Percentiles rank a stretch among this genome's conserved stretches.
phyloP scores from a whole-genome alignment of 1,140 invertebrate genomes.

The Lutraria rhynchaena region DNA sequence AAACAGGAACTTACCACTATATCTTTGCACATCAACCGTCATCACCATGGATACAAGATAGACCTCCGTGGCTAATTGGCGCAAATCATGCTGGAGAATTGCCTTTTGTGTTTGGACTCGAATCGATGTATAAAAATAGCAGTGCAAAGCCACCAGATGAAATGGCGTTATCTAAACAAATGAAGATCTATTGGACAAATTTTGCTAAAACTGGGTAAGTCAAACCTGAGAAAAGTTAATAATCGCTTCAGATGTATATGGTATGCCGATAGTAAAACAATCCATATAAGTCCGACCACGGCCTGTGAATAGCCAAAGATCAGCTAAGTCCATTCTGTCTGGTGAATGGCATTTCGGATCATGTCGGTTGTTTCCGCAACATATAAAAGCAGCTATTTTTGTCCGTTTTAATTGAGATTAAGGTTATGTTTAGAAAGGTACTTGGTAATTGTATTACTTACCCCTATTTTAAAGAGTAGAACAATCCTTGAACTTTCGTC shows the following conservation, averaged over 20 bases:
- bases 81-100: slow-evolving; percentile 65
- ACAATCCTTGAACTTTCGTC: too few species aligned
- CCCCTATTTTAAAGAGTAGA: too few species aligned
- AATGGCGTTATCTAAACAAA: slow-evolving; percentile 91
- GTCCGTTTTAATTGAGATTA: too few species aligned
- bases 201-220: slow-evolving; percentile 97
- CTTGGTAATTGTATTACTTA: too few species aligned
- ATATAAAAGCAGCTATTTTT: too few species aligned
- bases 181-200: slow-evolving; percentile 96
- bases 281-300: too few species aligned
- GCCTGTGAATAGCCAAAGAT: too few species aligned
- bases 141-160: slow-evolving; percentile 86
- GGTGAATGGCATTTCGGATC: too few species aligned
- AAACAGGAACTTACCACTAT: slow-evolving; percentile 58
- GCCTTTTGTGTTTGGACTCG: slow-evolving; percentile 64
- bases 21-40: slow-evolving; percentile 59
- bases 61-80: slow-evolving; percentile 61
- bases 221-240: background rate
- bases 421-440: too few species aligned
- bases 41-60: slow-evolving; percentile 10
- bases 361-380: too few species aligned
- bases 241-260: background rate
- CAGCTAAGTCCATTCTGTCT: too few species aligned
- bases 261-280: too few species aligned
- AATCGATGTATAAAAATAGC: slow-evolving; percentile 28